Conservation (phyloP, 2,888 invertebrate genomes). For the Pristionchus arcanus region DNA sequence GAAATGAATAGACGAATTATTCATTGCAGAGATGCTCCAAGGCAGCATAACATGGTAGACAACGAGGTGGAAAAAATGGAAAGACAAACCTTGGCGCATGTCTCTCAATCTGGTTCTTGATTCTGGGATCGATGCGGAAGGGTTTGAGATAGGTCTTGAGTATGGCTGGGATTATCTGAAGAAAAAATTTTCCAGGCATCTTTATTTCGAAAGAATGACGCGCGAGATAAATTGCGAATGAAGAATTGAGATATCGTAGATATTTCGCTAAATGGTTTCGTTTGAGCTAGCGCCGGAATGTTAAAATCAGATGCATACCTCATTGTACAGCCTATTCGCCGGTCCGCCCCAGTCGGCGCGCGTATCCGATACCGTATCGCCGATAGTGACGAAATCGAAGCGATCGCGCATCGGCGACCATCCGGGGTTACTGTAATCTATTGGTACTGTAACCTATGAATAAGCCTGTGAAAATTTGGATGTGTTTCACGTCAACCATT, state of each 20-base stretch:
- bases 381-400: neutral
- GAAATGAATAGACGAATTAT: too few relatives aligned
- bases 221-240: too few relatives aligned
- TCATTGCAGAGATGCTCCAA: too few relatives aligned
- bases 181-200: too few relatives aligned
- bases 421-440: conserved; percentile 14
- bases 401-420: conserved; percentile 28
- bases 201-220: neutral
- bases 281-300: too few relatives aligned
- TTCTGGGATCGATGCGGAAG: neutral
- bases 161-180: neutral
- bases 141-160: neutral
- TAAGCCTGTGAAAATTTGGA: too few relatives aligned
- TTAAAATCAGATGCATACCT: neutral
- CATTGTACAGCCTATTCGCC: conserved; percentile 12
- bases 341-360: neutral
- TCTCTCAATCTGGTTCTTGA: neutral
- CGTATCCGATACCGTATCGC: conserved; percentile 18
- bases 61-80: too few relatives aligned
- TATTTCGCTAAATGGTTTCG: too few relatives aligned
- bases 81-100: neutral
- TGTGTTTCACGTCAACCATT: too few relatives aligned
- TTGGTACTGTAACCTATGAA: neutral
- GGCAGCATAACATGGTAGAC: too few relatives aligned
- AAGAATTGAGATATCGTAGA: too few relatives aligned